Evolutionary conservation across 2,797 vertebrate genomes (phyloP).

Genomic region (Neopelma chrysocephalum): DNA sequence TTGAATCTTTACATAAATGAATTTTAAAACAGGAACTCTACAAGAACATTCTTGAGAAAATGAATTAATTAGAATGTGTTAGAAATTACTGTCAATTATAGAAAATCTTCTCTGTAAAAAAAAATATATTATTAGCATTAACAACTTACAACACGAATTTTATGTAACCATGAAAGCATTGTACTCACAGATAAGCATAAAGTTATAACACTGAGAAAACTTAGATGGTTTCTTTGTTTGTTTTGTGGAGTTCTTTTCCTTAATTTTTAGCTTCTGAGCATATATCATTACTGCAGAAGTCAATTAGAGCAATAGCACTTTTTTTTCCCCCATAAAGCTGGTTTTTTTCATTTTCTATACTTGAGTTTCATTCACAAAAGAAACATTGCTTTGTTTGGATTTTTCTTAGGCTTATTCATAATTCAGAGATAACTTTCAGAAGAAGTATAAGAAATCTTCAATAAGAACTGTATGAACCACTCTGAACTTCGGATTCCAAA

Average conservation of each 20-base stretch:
- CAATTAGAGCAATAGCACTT: background rate
- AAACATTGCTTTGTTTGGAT: background rate
- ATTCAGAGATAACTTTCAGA: background rate
- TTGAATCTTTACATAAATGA: background rate
- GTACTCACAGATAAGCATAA: background rate
- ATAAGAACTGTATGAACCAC: background rate
- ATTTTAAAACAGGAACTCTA: background rate
- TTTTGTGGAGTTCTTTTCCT: background rate
- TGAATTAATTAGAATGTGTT: background rate
- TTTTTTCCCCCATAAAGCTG: accelerated
- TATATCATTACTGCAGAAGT: background rate
- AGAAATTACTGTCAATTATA: background rate
- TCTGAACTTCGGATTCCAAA: background rate
- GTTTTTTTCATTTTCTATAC: background rate
- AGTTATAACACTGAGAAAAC: background rate
- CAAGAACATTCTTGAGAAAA: background rate
- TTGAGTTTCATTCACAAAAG: background rate
- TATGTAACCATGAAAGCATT: background rate
- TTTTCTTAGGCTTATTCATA: background rate
- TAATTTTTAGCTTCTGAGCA: background rate
- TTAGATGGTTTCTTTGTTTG: background rate
- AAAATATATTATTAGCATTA: background rate
- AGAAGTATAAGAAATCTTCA: background rate
- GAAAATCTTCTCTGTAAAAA: background rate
- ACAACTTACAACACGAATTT: background rate